Conservation (phyloP, 2,797 vertebrate species). For the Salarias fasciatus region DNA sequence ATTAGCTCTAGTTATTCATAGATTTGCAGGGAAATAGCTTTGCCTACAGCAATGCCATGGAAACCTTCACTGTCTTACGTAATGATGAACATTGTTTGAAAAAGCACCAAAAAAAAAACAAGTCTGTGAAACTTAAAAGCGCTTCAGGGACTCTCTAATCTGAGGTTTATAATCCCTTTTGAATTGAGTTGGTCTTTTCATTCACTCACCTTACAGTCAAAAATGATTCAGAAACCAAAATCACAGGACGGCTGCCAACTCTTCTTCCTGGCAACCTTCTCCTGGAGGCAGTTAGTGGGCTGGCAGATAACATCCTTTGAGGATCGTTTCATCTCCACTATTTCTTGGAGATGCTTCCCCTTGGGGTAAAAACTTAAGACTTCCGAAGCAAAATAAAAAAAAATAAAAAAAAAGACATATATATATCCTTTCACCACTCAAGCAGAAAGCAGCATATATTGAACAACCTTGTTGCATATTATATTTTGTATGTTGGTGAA, state of each 20-base stretch:
- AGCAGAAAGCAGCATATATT: neutral
- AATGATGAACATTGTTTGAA: conserved; percentile 16
- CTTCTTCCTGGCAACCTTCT: conserved; percentile 53
- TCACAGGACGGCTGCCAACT: conserved; percentile 54
- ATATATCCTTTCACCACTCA: conserved; percentile 6
- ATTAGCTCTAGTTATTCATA: conserved; percentile 6
- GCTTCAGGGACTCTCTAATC: conserved; percentile 33
- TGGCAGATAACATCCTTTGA: conserved; percentile 67
- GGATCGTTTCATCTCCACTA: conserved; percentile 62
- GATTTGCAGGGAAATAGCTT: neutral
- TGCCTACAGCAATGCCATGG: conserved; percentile 5
- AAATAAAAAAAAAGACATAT: too few relatives aligned
- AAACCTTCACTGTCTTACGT: conserved; percentile 23
- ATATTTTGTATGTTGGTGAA: conserved; percentile 14
- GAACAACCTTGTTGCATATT: neutral
- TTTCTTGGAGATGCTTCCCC: conserved; percentile 58
- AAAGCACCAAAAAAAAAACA: neutral
- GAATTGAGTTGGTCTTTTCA: conserved; percentile 51
- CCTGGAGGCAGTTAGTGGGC: conserved; percentile 68
- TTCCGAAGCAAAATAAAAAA: conserved; percentile 39
- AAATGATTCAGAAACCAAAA: conserved; percentile 51
- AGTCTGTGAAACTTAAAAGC: conserved; percentile 26
- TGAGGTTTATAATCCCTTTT: conserved; percentile 36
- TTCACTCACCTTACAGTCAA: conserved; percentile 53
- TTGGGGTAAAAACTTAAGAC: conserved; percentile 55